Evolutionary conservation across 2,797 vertebrate genomes (phyloP), one percentile per base, ranked within the genome.

Genomic region (Echiichthys vipera): DNA sequence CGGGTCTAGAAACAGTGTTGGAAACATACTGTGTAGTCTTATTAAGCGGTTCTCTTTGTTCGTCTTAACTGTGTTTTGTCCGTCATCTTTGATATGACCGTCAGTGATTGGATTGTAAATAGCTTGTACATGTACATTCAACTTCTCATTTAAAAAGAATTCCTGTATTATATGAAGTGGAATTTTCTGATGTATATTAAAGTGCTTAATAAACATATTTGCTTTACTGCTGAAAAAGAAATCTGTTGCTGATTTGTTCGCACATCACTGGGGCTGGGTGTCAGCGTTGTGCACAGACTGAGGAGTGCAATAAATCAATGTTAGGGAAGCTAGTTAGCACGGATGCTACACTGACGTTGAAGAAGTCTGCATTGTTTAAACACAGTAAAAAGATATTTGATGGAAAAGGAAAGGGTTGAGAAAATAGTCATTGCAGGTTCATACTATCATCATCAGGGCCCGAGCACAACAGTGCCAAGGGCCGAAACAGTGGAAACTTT

Each of bases 191-290:
- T 97, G 96, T 97, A 98, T 97, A 98, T 98, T 96, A 97, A 98
- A 98, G 95, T 97, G 96, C 97, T 98, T 96, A 99, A 99, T 99
- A 99, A 99, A 99, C 97, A 97, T 98, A 98, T 98, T 99, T 98
- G 97, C 98, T 98, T 98, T 98, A 96, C 96, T 96, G 96, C 96
- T 91, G 90, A 92, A 91, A 94, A 69, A 17, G 1, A 57, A 12
- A 34, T 84, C 1, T 55, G 43, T 49, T 59, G 30, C 17, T 11
- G 5, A 12, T 79, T 80, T 65, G 32, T 70, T 77, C 7, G 17
- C 14, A 24, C 1, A 2, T 4, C 7, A 39, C 24, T 18, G 7
- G 7, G 3, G 11, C 29, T 55, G 20, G 8, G 37, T 37, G 2
- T 46, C 6, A 37, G n/a, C n/a, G n/a, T n/a, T n/a, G n/a, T 22